phyloP scores from a whole-genome alignment of 2,113 vertebrate genomes.

The Mormyrus lacerda region DNA sequence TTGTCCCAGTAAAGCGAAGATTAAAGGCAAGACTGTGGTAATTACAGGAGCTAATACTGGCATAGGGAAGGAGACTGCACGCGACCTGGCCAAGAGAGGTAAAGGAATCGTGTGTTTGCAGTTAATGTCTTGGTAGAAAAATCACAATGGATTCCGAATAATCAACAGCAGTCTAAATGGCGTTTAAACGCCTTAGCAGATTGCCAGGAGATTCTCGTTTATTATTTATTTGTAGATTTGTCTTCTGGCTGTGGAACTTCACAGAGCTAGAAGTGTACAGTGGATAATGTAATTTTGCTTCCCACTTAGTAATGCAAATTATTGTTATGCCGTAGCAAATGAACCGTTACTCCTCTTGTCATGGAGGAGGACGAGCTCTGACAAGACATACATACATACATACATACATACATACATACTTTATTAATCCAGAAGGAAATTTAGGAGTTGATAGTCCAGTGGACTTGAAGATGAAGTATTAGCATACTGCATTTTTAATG shows the following conservation, averaged over 20 bases:
- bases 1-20: conserved; percentile 67
- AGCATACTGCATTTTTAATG: neutral
- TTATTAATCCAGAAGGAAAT: too few relatives aligned
- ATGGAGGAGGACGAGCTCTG: neutral
- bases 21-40: conserved; percentile 71
- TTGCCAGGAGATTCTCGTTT: neutral
- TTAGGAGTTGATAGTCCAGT: neutral
- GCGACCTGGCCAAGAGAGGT: conserved; percentile 69
- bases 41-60: conserved; percentile 78
- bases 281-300: neutral
- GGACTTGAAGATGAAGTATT: neutral
- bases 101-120: neutral
- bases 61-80: conserved; percentile 71
- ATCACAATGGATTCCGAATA: neutral
- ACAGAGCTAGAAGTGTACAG: neutral
- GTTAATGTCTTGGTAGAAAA: neutral
- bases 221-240: neutral
- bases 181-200: neutral
- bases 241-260: neutral
- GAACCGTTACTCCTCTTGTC: neutral
- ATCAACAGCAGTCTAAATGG: neutral
- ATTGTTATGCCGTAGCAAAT: neutral
- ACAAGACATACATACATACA: neutral
- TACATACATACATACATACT: too few relatives aligned
- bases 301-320: neutral